These are phyloP conservation scores for Cololabis saira DNA, from an alignment of 2,113 vertebrate species.

Conservation along the genomic window DNA sequence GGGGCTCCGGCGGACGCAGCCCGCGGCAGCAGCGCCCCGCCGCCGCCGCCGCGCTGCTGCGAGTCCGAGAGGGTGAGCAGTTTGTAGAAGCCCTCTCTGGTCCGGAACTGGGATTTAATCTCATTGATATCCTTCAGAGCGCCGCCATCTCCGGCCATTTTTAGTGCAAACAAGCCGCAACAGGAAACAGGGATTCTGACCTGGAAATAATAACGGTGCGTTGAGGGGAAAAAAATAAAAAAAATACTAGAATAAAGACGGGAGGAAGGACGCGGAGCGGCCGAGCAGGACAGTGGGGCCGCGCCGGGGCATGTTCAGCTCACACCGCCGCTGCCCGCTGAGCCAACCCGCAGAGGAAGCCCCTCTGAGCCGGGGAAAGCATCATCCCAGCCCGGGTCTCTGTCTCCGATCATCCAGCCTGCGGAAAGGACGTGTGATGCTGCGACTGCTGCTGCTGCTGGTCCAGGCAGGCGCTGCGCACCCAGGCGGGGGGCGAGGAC, in stretches of 20 bases:
- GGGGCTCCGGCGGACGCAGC: constrained; percentile 79
- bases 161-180: constrained; percentile 82
- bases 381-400: constrained; percentile 41
- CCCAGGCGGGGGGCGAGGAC: constrained; percentile 24
- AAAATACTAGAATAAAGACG: constrained; percentile 49
- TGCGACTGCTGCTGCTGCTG: constrained; percentile 36
- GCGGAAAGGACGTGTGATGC: constrained; percentile 50
- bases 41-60: constrained; percentile 86
- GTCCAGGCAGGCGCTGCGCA: constrained; percentile 42
- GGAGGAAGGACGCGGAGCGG: constrained; percentile 41
- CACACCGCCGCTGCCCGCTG: constrained; percentile 23
- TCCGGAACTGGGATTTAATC: constrained; percentile 93
- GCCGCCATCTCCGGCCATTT: constrained; percentile 87
- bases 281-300: constrained; percentile 47
- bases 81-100: constrained; percentile 92
- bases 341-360: constrained; percentile 38
- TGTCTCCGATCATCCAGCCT: constrained; percentile 49
- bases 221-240: constrained; percentile 20
- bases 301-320: constrained; percentile 53
- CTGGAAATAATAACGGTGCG: constrained; percentile 76
- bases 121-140: constrained; percentile 90
- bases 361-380: constrained; percentile 44
- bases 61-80: constrained; percentile 89
- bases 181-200: constrained; percentile 79
- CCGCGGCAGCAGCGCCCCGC: constrained; percentile 82